Percentiles rank a stretch among this genome's conserved stretches.
These are phyloP conservation scores for Platycnemis pennipes DNA, from an alignment of 2,888 invertebrate species.

Conservation along the genomic window DNA sequence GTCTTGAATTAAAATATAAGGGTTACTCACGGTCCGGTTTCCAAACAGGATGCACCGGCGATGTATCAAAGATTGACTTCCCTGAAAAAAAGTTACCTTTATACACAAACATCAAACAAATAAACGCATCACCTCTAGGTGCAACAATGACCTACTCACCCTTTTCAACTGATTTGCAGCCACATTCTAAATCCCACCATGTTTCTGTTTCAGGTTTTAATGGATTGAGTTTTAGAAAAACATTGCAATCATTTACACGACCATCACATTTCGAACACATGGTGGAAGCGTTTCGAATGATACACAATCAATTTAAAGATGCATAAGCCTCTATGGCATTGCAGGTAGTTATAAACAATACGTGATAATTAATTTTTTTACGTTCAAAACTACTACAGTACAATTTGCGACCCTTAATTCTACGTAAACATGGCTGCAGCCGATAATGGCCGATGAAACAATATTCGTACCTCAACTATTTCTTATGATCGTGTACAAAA, in stretches of 20 bases:
- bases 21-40: conserved; percentile 83
- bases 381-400: no score
- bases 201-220: conserved; percentile 19
- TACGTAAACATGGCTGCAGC: conserved; percentile 47
- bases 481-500: no score
- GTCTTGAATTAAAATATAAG: conserved; percentile 71
- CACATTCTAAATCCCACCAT: conserved; percentile 46
- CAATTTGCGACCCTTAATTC: not conserved
- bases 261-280: conserved; percentile 52
- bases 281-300: not conserved
- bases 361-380: not conserved
- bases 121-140: not conserved
- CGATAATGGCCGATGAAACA: conserved; percentile 13
- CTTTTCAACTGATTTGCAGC: conserved; percentile 23
- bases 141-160: not conserved
- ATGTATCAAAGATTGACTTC: conserved; percentile 72
- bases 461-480: conserved; percentile 23
- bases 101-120: not conserved
- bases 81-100: not conserved
- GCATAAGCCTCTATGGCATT: not conserved
- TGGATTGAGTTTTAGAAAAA: conserved; percentile 26
- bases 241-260: conserved; percentile 57
- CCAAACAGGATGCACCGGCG: conserved; percentile 82
- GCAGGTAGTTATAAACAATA: not conserved
- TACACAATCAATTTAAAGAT: not conserved